Evolutionary conservation across 1,140 invertebrate species (phyloP).

Genomic region (Apis mellifera): DNA sequence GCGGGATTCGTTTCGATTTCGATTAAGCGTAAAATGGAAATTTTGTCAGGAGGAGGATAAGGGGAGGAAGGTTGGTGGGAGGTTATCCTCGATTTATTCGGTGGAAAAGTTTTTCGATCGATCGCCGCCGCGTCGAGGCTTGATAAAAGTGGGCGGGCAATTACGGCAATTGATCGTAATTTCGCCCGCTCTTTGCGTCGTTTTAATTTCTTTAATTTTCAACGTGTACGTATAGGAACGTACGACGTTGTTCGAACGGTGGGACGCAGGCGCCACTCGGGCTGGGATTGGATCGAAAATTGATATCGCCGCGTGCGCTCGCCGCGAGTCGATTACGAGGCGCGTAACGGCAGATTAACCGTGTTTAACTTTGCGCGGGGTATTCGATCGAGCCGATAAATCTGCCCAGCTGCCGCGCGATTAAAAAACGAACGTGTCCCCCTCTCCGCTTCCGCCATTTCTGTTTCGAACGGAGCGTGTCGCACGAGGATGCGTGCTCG

Average conservation of each 20-base stretch:
- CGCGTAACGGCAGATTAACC: neutral
- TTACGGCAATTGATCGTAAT: constrained; percentile 7
- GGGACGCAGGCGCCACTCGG: neutral
- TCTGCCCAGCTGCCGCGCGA: constrained; percentile 3
- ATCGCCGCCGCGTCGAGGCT: neutral
- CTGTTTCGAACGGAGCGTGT: neutral
- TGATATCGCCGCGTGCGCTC: neutral
- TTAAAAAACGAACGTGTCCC: constrained; percentile 4
- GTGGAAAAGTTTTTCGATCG: neutral
- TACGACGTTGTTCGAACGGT: neutral
- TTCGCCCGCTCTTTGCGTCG: neutral
- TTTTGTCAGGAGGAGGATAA: no score
- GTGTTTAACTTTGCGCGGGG: neutral
- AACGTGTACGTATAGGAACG: no score
- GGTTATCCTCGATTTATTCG: neutral
- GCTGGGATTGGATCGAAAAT: neutral
- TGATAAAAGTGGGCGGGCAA: neutral
- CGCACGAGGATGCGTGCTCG: neutral
- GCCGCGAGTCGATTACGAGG: constrained; percentile 10
- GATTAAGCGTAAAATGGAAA: constrained; percentile 1
- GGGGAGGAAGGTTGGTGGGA: no score
- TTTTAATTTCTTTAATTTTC: neutral
- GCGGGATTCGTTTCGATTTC: constrained; percentile 9
- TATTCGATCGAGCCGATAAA: constrained; percentile 39
- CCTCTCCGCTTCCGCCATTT: neutral